Conservation (phyloP, 1,140 invertebrate species). For the Drosophila ironensis region DNA sequence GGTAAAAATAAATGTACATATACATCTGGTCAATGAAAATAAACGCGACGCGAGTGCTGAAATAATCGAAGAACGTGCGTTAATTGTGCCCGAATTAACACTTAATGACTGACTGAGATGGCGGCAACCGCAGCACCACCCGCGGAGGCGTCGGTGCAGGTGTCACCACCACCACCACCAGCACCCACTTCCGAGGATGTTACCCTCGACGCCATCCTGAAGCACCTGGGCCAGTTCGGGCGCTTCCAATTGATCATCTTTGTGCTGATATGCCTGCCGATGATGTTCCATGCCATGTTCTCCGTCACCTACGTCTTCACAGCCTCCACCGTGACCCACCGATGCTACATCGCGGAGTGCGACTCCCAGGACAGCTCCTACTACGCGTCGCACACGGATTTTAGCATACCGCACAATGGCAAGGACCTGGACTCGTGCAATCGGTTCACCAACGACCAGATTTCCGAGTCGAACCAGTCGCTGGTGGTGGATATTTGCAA, state of each 20-base stretch:
- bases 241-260: constrained; percentile 84
- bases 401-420: constrained; percentile 82
- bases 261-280: constrained; percentile 83
- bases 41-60: constrained; percentile 23
- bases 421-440: constrained; percentile 83
- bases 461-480: constrained; percentile 23
- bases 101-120: constrained; percentile 40
- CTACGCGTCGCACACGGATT: constrained; percentile 83
- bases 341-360: constrained; percentile 86
- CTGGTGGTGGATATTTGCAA: constrained; percentile 63
- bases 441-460: constrained; percentile 74
- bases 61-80: constrained; percentile 30
- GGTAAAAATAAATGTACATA: constrained; percentile 46
- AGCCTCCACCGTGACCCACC: constrained; percentile 83
- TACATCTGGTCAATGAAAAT: constrained; percentile 36
- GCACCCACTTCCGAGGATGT: constrained; percentile 71
- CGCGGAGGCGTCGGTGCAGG: constrained; percentile 16
- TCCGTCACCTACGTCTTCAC: constrained; percentile 85
- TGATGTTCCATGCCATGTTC: constrained; percentile 83
- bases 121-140: constrained; percentile 37
- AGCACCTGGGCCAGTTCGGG: constrained; percentile 84
- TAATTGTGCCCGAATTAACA: constrained; percentile 2
- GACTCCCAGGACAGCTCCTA: constrained; percentile 81
- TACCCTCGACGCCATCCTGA: constrained; percentile 78
- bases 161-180: neutral